A percentile compares a stretch with the other conserved stretches of the same genome.
phyloP scores from a whole-genome alignment of 2,888 invertebrate species.

The Apomyelois bistriatella region DNA sequence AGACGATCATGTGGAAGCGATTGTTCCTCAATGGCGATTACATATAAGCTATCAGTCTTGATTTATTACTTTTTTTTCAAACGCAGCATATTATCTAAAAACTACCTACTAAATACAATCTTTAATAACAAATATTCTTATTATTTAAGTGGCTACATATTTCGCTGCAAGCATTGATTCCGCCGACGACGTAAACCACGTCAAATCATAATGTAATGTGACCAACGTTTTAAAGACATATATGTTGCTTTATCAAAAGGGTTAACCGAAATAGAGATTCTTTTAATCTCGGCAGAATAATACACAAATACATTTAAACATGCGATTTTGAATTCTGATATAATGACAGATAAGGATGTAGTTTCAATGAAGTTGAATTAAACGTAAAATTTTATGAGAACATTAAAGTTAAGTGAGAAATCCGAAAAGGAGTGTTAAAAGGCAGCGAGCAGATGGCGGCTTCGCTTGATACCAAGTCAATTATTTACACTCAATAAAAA shows the following conservation, averaged over 20 bases:
- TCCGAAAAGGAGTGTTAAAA: constrained; percentile 75
- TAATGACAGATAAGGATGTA: constrained; percentile 34
- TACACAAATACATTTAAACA: constrained; percentile 39
- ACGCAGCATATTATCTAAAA: no score
- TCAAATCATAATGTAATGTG: constrained; percentile 36
- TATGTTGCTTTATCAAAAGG: constrained; percentile 41
- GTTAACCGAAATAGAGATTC: constrained; percentile 47
- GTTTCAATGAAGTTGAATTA: constrained; percentile 33
- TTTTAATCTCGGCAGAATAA: constrained; percentile 56
- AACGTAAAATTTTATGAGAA: constrained; percentile 71
- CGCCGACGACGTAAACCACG: constrained; percentile 33
- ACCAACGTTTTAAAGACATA: constrained; percentile 45
- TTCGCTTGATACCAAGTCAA: constrained; percentile 73
- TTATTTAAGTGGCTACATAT: background rate
- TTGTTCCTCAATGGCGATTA: no score
- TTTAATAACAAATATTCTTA: background rate
- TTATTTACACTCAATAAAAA: constrained; percentile 80
- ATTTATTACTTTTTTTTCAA: no score
- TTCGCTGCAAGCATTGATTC: constrained; percentile 21
- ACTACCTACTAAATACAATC: no score
- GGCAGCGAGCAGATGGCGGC: constrained; percentile 67
- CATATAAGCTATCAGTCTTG: no score
- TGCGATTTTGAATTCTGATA: constrained; percentile 39
- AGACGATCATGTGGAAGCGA: no score
- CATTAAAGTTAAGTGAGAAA: constrained; percentile 79